Base-by-base conservation (phyloP, 1,140 invertebrate species). In the Zaprionus africanus region DNA sequence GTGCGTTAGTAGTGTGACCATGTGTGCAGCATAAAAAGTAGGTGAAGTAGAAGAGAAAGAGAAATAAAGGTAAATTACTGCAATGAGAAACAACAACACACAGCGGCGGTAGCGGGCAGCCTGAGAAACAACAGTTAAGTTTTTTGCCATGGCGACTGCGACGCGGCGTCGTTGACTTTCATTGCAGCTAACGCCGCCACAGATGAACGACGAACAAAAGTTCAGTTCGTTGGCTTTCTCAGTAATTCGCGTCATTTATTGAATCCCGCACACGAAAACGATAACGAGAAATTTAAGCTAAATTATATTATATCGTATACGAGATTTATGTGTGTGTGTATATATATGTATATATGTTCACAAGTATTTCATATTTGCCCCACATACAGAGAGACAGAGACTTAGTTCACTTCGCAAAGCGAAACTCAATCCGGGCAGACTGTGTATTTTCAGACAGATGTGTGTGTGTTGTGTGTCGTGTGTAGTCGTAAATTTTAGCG, bases 21-120 rank as follows among this genome's bases (percentile, higher is more conserved):
- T 72, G 54, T 79, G 68, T 81, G 72, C 66, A 88, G 74, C 80
- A 84, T 88, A 88, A 84, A 81, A 79, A 78, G 76, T 85, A 76
- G 82, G 85, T 71, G 49, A 84, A 88, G 57, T 66, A 51, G 60
- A 34, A 58, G 71, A 63, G 57, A 56, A 67, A 81, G 19, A 57
- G 60, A 73, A 67, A 81, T 64, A 53, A 41, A 70, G 67, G 60
- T 78, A 83, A 87, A 73, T 87, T 90, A 88, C 81, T 88, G 84
- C 85, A 88, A 90, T 88, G 67, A 79, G 64, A 61, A 68, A 67
- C 67, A 62, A 70, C 28, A 34, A 34, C 31, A 34, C 9, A 34
- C 9, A 34, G 9, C 9, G 66, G 60, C 51, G 38, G 53, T 60
- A 72, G 54, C 75, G 46, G 56, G 63, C 61, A 68, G 60, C 51